phyloP scores from a whole-genome alignment of 2,888 invertebrate species.

The Phortica okadai region DNA sequence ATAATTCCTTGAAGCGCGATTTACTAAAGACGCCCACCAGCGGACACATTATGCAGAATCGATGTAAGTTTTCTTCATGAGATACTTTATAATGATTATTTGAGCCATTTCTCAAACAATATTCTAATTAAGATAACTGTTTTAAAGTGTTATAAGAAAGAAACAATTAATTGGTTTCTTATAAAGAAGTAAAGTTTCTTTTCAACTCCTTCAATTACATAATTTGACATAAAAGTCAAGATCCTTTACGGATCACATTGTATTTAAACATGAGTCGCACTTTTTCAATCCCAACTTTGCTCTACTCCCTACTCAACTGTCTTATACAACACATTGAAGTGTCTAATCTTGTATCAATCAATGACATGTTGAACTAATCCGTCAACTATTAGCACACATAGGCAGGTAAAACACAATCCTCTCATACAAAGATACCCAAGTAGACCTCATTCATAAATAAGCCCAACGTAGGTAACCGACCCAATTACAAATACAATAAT shows the following conservation, averaged over 20 bases:
- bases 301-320: not conserved
- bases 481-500: not conserved
- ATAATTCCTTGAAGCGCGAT: constrained; percentile 75
- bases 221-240: no score
- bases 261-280: no score
- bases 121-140: not conserved
- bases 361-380: not conserved
- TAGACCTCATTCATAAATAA: constrained; percentile 10
- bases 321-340: not conserved
- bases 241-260: no score
- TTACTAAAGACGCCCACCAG: constrained; percentile 71
- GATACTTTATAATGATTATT: not conserved
- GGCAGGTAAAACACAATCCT: not conserved
- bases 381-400: not conserved
- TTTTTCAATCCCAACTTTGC: no score
- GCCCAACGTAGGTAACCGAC: not conserved
- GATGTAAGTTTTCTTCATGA: constrained; percentile 70
- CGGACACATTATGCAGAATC: constrained; percentile 73
- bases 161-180: not conserved
- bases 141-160: not conserved
- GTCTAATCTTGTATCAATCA: not conserved
- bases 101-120: not conserved
- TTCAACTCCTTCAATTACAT: no score
- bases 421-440: not conserved
- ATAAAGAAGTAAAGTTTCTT: no score